Percentiles rank a stretch among this genome's conserved stretches.
phyloP scores from a whole-genome alignment of 2,113 vertebrate genomes.

The Antigone vipio region DNA sequence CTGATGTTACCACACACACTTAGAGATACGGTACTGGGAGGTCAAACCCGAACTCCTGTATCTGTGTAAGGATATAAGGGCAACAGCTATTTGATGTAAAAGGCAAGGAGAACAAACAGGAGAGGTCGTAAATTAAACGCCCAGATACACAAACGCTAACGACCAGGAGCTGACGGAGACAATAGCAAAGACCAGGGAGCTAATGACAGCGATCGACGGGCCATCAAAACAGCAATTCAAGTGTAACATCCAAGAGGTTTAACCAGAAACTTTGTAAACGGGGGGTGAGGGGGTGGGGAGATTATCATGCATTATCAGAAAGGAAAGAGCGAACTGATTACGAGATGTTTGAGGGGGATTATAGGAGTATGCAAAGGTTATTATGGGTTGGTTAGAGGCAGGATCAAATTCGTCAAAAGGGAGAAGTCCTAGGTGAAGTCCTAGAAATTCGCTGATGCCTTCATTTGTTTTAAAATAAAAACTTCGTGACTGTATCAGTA shows the following conservation, averaged over 20 bases:
- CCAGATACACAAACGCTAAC: not conserved
- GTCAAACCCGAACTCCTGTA: not conserved
- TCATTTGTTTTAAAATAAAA: constrained; percentile 18
- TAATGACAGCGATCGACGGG: not conserved
- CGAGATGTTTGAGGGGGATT: fast-evolving
- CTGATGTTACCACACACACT: too few relatives aligned
- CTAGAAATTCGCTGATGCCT: constrained; percentile 36
- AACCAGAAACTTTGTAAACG: not conserved
- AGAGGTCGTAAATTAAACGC: not conserved
- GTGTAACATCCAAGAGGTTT: not conserved
- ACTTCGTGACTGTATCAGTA: not conserved
- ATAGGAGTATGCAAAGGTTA: not conserved
- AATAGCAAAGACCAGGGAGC: not conserved
- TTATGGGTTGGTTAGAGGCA: not conserved
- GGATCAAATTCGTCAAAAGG: not conserved
- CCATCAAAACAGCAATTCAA: not conserved
- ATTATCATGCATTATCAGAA: not conserved
- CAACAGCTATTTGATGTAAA: not conserved
- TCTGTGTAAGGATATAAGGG: fast-evolving
- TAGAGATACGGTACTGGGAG: not conserved
- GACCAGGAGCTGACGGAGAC: not conserved
- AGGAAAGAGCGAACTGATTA: not conserved
- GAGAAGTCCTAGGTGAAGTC: not conserved
- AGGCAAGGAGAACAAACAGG: not conserved
- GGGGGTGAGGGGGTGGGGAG: too few relatives aligned